phyloP scores from a whole-genome alignment of 2,888 invertebrate genomes.

The Leucoma salicis region DNA sequence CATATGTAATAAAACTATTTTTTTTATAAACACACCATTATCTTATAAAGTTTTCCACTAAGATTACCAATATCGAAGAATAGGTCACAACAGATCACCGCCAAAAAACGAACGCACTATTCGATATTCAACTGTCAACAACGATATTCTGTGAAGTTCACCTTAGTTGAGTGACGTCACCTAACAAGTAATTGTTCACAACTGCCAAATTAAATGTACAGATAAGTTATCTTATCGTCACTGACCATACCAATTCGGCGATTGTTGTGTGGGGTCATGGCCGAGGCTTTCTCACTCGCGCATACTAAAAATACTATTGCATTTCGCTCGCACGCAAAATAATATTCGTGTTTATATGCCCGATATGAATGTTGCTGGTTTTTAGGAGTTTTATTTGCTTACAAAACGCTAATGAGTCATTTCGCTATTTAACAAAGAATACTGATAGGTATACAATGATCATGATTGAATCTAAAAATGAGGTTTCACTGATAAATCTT shows the following conservation, averaged over 20 bases:
- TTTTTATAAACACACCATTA: too few species aligned
- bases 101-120: slow-evolving; percentile 1
- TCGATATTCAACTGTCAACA: not conserved
- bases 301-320: slow-evolving; percentile 4
- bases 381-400: not conserved
- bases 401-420: not conserved
- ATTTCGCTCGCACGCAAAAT: slow-evolving; percentile 24
- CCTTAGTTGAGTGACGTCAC: slow-evolving; percentile 14
- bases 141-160: slow-evolving; percentile 6
- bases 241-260: slow-evolving; percentile 58
- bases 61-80: too few species aligned
- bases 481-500: too few species aligned
- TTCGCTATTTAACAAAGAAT: too few species aligned
- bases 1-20: too few species aligned
- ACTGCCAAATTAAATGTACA: slow-evolving; percentile 32
- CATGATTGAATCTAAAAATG: too few species aligned
- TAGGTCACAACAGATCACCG: not conserved
- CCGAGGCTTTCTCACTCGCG: slow-evolving; percentile 37
- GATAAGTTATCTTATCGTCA: slow-evolving; percentile 56
- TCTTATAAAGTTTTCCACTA: too few species aligned
- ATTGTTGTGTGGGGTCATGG: slow-evolving; percentile 69
- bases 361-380: not conserved
- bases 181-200: slow-evolving; percentile 7
- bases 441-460: too few species aligned
- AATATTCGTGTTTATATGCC: slow-evolving; percentile 3